These are phyloP conservation scores for Psittacula cyanocephala DNA, from an alignment of 2,113 vertebrate species.

Conservation along the genomic window DNA sequence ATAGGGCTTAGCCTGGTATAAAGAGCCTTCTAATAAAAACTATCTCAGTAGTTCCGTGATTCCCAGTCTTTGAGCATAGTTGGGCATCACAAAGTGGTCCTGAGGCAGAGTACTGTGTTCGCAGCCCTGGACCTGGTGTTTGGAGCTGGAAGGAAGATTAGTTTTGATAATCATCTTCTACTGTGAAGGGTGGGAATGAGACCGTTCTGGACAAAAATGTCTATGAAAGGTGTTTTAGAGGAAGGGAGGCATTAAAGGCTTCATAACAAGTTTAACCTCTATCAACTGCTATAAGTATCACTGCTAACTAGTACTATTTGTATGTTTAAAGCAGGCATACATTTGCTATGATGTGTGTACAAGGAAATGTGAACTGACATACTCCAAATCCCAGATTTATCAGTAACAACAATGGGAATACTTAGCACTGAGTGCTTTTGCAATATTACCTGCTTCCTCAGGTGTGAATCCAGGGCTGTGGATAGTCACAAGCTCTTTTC, in stretches of 20 bases:
- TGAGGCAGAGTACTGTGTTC: background rate
- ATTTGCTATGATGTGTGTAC: background rate
- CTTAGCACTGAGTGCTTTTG: background rate
- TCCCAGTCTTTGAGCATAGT: background rate
- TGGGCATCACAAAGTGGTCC: background rate
- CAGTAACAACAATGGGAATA: background rate
- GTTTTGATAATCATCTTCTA: background rate
- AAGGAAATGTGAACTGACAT: background rate
- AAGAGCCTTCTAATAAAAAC: background rate
- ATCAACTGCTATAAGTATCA: background rate
- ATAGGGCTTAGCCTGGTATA: background rate
- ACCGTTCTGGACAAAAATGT: background rate
- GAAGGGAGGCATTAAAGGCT: background rate
- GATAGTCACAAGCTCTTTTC: background rate
- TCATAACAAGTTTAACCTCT: background rate
- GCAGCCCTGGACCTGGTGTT: background rate
- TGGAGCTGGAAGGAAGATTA: background rate
- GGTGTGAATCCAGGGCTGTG: background rate
- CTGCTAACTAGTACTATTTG: background rate
- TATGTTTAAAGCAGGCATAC: background rate
- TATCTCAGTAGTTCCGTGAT: background rate
- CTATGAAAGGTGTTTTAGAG: background rate
- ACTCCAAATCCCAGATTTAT: background rate
- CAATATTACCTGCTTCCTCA: background rate
- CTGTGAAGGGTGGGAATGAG: background rate